Conservation (phyloP, 92 coral and sea anemone species). For the Epizoanthus scotinus region DNA sequence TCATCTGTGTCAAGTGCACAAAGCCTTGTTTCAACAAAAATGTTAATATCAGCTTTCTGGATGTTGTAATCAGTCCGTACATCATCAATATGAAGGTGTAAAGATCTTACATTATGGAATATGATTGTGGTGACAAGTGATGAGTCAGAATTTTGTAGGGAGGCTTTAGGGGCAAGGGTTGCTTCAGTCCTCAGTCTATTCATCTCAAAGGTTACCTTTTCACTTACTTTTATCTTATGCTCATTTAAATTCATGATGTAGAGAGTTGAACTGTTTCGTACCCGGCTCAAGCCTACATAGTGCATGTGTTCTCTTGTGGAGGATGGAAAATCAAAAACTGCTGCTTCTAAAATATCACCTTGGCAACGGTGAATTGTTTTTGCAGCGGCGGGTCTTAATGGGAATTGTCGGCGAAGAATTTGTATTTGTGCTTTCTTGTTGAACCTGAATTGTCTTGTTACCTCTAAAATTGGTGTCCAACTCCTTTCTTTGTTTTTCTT, state of each 20-base stretch:
- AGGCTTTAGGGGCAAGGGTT: no score
- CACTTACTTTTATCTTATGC: no score
- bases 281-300: no score
- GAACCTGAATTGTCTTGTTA: conserved; percentile 64
- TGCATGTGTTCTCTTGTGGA: no score
- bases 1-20: conserved; percentile 47
- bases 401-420: conserved; percentile 67
- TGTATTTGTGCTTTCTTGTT: conserved; percentile 48
- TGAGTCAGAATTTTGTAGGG: no score
- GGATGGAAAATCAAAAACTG: conserved; percentile 74
- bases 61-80: conserved; percentile 55
- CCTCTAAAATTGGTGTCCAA: conserved; percentile 72
- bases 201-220: no score
- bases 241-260: no score
- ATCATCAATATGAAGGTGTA: conserved; percentile 58
- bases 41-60: conserved; percentile 62
- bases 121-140: no score
- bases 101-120: conserved; percentile 69
- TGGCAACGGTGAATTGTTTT: conserved; percentile 82
- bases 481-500: conserved; percentile 20
- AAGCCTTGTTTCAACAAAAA: conserved; percentile 66
- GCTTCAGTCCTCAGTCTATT: no score
- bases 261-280: no score
- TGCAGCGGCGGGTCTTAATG: conserved; percentile 74
- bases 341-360: conserved; percentile 71